phyloP scores from a whole-genome alignment of 2,113 vertebrate genomes.

The Mustela nigripes region DNA sequence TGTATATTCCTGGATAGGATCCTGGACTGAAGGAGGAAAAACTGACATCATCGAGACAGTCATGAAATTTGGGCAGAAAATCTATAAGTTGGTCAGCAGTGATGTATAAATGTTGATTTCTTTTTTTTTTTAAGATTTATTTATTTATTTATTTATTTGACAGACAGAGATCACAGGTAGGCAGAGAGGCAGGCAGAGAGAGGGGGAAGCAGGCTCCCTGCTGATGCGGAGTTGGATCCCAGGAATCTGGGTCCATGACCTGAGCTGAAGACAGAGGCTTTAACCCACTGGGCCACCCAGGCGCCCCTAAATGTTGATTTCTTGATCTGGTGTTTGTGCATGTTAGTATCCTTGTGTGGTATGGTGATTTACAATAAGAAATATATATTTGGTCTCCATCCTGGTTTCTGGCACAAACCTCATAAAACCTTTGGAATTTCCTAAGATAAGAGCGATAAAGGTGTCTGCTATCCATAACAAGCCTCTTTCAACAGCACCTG shows the following conservation, averaged over 20 bases:
- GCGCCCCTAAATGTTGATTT: not conserved
- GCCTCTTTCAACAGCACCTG: not conserved
- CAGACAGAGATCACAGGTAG: too few relatives aligned
- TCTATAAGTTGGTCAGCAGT: not conserved
- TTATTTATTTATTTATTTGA: too few relatives aligned
- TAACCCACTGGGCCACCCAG: too few relatives aligned
- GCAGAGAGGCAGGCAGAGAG: too few relatives aligned
- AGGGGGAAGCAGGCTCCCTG: too few relatives aligned
- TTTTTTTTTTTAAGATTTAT: too few relatives aligned
- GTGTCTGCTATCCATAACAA: not conserved
- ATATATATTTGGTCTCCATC: not conserved
- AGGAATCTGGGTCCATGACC: too few relatives aligned
- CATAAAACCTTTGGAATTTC: slow-evolving; percentile 44
- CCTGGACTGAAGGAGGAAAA: not conserved
- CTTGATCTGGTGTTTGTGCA: not conserved
- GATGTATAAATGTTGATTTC: not conserved
- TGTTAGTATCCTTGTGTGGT: not conserved
- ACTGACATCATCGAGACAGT: not conserved
- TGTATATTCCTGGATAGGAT: not conserved
- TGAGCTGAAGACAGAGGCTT: too few relatives aligned
- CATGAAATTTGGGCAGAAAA: not conserved
- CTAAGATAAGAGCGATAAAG: not conserved
- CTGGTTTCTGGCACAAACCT: not conserved
- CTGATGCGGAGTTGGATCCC: too few relatives aligned
- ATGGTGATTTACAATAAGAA: not conserved